A percentile compares a stretch with the other conserved stretches of the same genome.
Conservation (phyloP, 2,797 vertebrate genomes). For the Oreochromis mossambicus region DNA sequence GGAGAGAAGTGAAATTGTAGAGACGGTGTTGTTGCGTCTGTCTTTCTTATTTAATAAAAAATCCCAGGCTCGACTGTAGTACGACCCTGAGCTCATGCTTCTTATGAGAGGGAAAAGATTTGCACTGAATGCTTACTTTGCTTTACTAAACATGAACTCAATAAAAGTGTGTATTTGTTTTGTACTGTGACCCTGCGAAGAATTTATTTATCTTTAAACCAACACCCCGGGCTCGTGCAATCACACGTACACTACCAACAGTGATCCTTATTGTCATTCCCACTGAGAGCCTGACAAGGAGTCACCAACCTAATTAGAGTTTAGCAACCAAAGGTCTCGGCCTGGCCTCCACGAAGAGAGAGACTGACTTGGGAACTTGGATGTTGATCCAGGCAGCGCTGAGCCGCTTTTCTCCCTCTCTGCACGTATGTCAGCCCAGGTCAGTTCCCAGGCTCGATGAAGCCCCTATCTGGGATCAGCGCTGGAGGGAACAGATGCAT, state of each 20-base stretch:
- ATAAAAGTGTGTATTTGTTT: slow-evolving; percentile 59
- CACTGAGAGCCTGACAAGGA: slow-evolving; percentile 20
- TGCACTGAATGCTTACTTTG: slow-evolving; percentile 58
- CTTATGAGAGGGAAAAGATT: slow-evolving; percentile 24
- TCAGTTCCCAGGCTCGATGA: slow-evolving; percentile 66
- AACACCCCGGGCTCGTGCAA: background rate
- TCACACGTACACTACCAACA: background rate
- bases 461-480: slow-evolving; percentile 66
- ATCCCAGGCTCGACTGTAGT: slow-evolving; percentile 14
- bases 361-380: slow-evolving; percentile 15
- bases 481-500: slow-evolving; percentile 64
- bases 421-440: slow-evolving; percentile 32
- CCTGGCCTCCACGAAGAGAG: slow-evolving; percentile 9
- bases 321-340: slow-evolving; percentile 19
- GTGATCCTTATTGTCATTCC: slow-evolving; percentile 13
- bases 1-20: background rate
- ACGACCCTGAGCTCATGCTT: slow-evolving; percentile 11
- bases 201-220: slow-evolving; percentile 15
- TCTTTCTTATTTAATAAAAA: slow-evolving; percentile 35
- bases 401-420: slow-evolving; percentile 18
- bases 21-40: background rate
- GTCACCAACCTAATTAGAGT: slow-evolving; percentile 32
- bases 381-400: background rate
- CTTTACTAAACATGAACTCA: slow-evolving; percentile 41
- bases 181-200: slow-evolving; percentile 23